A percentile compares a stretch with the other conserved stretches of the same genome.
Conservation (phyloP, 2,113 vertebrate genomes). For the Thalassarche chlororhynchos region DNA sequence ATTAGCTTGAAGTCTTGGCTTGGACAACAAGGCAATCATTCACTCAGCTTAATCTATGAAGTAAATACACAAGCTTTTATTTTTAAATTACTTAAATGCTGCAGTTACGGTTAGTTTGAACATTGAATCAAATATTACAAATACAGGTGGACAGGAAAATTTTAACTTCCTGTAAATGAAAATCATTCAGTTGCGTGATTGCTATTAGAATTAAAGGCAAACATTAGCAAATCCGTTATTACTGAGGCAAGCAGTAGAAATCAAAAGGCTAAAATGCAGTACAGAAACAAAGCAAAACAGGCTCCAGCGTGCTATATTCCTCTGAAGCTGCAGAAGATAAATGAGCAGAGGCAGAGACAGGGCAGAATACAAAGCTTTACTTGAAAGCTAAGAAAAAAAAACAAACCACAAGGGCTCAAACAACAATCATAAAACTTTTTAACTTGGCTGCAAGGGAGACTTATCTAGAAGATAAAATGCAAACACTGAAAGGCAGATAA, state of each 20-base stretch:
- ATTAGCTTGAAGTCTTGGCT: background rate
- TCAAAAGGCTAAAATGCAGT: background rate
- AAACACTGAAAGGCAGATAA: conserved; percentile 53
- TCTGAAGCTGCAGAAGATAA: conserved; percentile 33
- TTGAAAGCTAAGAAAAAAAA: background rate
- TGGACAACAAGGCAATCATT: background rate
- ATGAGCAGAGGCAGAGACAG: conserved; percentile 34
- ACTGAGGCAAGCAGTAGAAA: background rate
- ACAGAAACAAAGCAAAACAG: background rate
- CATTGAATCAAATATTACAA: background rate
- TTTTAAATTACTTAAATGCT: background rate
- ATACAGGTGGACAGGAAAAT: background rate
- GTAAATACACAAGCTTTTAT: conserved; percentile 3
- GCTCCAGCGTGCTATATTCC: background rate
- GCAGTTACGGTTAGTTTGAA: background rate
- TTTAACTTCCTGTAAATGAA: background rate
- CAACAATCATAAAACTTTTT: conserved; percentile 29
- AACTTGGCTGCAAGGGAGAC: conserved; percentile 29
- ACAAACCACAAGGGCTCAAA: conserved; percentile 1
- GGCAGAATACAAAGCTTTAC: conserved; percentile 53
- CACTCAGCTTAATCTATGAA: background rate
- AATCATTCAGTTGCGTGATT: background rate
- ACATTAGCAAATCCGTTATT: background rate
- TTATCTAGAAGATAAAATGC: conserved; percentile 59
- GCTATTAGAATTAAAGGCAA: background rate